These are phyloP conservation scores for Colletes gigas DNA, from an alignment of 1,140 invertebrate species.

Conservation along the genomic window DNA sequence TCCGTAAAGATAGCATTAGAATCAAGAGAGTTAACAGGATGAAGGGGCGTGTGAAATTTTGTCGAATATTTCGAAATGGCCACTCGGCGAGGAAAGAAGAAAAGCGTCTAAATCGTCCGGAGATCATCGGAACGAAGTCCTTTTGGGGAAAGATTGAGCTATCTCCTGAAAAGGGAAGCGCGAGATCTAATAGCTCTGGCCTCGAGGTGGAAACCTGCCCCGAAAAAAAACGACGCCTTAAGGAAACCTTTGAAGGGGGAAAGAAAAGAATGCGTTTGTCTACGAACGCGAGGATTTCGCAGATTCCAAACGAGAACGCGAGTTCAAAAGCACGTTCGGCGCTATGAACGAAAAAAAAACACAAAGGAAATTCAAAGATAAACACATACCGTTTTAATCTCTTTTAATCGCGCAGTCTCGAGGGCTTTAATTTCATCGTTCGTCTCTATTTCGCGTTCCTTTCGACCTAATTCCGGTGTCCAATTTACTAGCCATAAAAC, in stretches of 20 bases:
- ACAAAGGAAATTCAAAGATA: not conserved
- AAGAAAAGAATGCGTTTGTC: not conserved
- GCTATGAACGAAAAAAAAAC: no score
- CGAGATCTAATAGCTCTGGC: not conserved
- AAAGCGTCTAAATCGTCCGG: not conserved
- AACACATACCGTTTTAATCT: not conserved
- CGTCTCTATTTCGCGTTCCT: not conserved
- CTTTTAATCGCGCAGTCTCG: not conserved
- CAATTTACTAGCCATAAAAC: not conserved
- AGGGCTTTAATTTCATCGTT: not conserved
- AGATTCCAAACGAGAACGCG: not conserved
- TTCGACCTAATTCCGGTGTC: not conserved
- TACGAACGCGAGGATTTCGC: not conserved
- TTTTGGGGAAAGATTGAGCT: not conserved
- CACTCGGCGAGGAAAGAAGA: not conserved
- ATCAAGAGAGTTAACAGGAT: no score
- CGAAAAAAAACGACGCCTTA: not conserved
- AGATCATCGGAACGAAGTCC: not conserved
- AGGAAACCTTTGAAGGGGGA: no score
- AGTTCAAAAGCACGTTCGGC: not conserved
- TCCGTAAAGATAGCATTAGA: no score
- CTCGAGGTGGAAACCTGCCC: not conserved
- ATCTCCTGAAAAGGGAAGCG: not conserved
- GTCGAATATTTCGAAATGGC: not conserved
- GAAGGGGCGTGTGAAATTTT: no score